Base-by-base conservation (phyloP, 2,797 vertebrate species). In the Stomatorhinus walkeri region DNA sequence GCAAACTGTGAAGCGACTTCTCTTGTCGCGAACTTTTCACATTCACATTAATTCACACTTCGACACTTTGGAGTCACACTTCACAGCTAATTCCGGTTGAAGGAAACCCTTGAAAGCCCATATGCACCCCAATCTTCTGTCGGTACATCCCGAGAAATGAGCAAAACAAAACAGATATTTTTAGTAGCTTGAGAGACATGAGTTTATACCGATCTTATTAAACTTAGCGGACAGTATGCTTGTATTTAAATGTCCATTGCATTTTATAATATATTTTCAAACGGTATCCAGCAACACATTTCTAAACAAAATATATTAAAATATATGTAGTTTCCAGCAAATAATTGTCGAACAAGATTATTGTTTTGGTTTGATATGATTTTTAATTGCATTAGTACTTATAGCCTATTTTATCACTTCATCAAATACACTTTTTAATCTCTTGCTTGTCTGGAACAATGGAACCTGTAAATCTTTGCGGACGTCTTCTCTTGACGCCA, bases 81-180 rank as follows among this genome's bases (percentile, higher is more conserved):
- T 96, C 94, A 93, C 95, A 95, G 95, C 93, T 95, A 96, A 96
- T 96, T 96, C 96, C 96, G 96, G 95, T 95, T 94, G 93, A 94
- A 95, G 95, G 94, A 94, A 95, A 94, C 93, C 92, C 89, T 12
- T 51, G n/a, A 51, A 84, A 97, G 95, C 79, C 96, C 96, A 56
- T 97, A 98, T 0, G 95, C 91, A 56, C 95, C 95, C 97, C 97
- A 99, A 90, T 99, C 97, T 90, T 98, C 97, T 89, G 96, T 93
- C 40, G 96, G 96, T 36, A 96, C 94, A 64, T 95, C 96, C 52
- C 97, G 98, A 32, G 95, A 94, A 76, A 16, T 48, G 7, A 51
- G 14, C 10, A 51, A 19, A 52, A 56, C 14, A 22, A 48, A 24
- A 51, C 3, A 36, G 5, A 22, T 8, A 84, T 28, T 84, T 46